Conservation (phyloP, 2,113 vertebrate species). For the Aythya baeri region DNA sequence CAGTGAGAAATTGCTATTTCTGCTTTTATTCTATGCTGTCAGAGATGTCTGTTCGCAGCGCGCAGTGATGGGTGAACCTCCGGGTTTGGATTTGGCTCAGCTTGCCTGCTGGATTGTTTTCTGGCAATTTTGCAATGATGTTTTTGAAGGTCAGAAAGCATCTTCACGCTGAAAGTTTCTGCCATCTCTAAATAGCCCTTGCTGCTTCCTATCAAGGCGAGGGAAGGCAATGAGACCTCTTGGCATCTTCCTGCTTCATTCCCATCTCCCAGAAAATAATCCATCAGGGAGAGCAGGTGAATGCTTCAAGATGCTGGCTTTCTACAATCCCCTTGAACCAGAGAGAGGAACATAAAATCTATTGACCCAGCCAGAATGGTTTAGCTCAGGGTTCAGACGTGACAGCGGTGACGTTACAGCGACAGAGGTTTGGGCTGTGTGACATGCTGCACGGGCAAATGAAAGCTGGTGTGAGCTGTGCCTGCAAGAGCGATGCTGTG, state of each 20-base stretch:
- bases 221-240: background rate
- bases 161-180: background rate
- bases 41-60: background rate
- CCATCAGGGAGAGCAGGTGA: accelerated
- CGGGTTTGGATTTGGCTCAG: background rate
- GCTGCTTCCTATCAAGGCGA: accelerated
- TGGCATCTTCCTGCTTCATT: background rate
- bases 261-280: background rate
- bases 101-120: background rate
- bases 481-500: background rate
- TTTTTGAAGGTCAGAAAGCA: background rate
- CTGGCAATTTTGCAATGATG: background rate
- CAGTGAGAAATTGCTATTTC: background rate
- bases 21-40: background rate
- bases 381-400: background rate
- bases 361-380: accelerated
- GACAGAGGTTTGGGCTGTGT: background rate
- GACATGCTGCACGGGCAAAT: background rate
- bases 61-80: background rate
- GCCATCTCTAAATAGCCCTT: background rate
- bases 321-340: accelerated
- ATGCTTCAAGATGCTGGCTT: background rate
- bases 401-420: accelerated
- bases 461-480: accelerated
- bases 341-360: background rate